Conservation (phyloP, 2,113 vertebrate species). For the rabbit (Oryctolagus cuniculus) region mOryCun1.1 NC_091435.1:61787501-61788000, state of each 20-base stretch:
- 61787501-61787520: neutral
- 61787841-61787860: neutral
- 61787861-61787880: conserved; percentile 34
- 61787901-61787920: neutral
- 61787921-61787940: neutral
- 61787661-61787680: neutral
- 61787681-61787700: conserved; percentile 33
- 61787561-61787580: neutral
- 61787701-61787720: conserved; percentile 19
- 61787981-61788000: neutral
- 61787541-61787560: conserved; percentile 1
- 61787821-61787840: conserved; percentile 19
- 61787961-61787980: neutral
- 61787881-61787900: conserved; percentile 4
- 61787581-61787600: neutral
- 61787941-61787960: neutral
- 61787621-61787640: conserved; percentile 23
- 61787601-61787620: conserved; percentile 38
- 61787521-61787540: neutral
- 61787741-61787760: conserved; percentile 16
- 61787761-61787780: neutral
- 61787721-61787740: neutral
- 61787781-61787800: conserved; percentile 27
- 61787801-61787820: neutral
- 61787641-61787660: neutral